Conservation (phyloP, 2,888 invertebrate species). For the Dryobota labecula region DNA sequence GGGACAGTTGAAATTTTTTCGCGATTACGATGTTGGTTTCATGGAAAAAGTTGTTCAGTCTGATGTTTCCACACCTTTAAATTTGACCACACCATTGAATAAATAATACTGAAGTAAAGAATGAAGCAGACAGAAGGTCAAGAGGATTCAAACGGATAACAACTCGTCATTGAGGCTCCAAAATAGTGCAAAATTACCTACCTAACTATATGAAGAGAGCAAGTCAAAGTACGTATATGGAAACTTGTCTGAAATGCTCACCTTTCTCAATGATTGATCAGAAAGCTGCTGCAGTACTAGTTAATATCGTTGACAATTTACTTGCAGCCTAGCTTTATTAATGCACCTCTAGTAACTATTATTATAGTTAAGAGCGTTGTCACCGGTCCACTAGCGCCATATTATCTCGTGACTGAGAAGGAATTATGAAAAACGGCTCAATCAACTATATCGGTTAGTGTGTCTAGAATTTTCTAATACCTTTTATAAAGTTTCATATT, state of each 20-base stretch:
- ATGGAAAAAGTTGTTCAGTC: no score
- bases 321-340: no score
- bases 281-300: background rate
- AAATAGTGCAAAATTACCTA: constrained; percentile 20
- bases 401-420: no score
- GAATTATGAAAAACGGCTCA: no score
- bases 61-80: no score
- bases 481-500: no score
- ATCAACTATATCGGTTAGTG: no score
- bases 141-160: background rate
- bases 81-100: background rate
- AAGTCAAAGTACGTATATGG: constrained; percentile 11
- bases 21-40: no score
- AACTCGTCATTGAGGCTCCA: background rate
- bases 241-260: constrained; percentile 12
- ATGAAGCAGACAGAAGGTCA: constrained; percentile 14
- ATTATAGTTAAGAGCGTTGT: no score
- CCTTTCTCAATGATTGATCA: constrained; percentile 17
- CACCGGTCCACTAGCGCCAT: no score
- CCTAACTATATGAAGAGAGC: constrained; percentile 8
- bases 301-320: background rate
- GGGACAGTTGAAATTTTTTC: no score
- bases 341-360: background rate
- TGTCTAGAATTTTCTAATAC: no score
- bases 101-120: background rate